Evolutionary conservation across 2,113 vertebrate genomes (phyloP).

Genomic region (Calypte anna): DNA sequence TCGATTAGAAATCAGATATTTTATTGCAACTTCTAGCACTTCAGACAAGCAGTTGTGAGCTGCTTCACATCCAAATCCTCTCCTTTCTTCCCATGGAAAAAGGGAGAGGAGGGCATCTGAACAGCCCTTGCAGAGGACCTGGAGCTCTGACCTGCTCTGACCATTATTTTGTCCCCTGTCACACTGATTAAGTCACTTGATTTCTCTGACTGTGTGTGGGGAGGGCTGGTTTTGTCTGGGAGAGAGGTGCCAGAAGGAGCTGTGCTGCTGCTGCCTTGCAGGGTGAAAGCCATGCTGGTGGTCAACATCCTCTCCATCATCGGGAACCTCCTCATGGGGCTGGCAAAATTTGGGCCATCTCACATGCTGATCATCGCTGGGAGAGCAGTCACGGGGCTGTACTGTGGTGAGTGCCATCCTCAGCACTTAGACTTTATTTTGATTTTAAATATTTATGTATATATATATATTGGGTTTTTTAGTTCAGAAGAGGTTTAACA

Average conservation of each 20-base stretch:
- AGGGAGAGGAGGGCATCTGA: not conserved
- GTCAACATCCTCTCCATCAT: conserved; percentile 86
- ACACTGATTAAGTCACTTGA: not conserved
- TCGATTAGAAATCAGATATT: not conserved
- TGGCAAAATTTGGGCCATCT: conserved; percentile 85
- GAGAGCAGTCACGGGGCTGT: conserved; percentile 89
- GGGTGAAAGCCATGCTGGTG: conserved; percentile 90
- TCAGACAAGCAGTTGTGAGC: not conserved
- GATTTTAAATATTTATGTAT: too few relatives aligned
- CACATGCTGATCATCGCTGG: conserved; percentile 91
- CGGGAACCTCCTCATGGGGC: conserved; percentile 90
- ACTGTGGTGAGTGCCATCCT: conserved; percentile 83
- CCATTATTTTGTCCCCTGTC: not conserved
- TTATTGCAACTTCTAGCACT: not conserved
- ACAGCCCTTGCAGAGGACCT: not conserved
- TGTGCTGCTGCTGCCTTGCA: conserved; percentile 72
- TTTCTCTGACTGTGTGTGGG: not conserved
- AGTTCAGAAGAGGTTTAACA: not conserved
- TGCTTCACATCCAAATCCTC: not conserved
- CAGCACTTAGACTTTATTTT: too few relatives aligned
- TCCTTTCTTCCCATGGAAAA: not conserved
- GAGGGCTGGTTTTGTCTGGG: not conserved
- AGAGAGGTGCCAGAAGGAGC: not conserved
- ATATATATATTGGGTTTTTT: too few relatives aligned
- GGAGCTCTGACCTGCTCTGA: not conserved